Percentiles rank a stretch among this genome's conserved stretches.
phyloP scores from a whole-genome alignment of 2,113 vertebrate genomes.

The Bothrops jararaca region DNA sequence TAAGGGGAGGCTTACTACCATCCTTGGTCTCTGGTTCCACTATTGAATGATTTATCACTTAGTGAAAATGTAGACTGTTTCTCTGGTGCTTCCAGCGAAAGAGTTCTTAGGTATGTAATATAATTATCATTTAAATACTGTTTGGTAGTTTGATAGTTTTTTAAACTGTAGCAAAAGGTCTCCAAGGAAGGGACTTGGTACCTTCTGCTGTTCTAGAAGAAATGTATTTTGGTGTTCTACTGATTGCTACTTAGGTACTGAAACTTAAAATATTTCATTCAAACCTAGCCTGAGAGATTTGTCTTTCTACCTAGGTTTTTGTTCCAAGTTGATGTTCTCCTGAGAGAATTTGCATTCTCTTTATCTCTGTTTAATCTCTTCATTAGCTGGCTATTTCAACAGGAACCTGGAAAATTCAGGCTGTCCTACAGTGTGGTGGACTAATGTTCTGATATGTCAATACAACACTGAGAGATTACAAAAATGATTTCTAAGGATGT shows the following conservation, averaged over 20 bases:
- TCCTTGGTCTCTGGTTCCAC: neutral
- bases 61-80: neutral
- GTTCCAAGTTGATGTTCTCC: neutral
- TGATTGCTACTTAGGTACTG: neutral
- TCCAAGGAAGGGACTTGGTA: neutral
- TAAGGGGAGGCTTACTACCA: neutral
- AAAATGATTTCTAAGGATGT: neutral
- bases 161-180: neutral
- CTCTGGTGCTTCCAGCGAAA: neutral
- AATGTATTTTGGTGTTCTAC: neutral
- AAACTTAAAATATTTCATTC: neutral
- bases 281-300: neutral
- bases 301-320: neutral
- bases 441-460: neutral
- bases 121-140: neutral
- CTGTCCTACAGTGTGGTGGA: neutral
- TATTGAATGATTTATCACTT: neutral
- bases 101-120: neutral
- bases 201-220: neutral
- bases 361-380: neutral
- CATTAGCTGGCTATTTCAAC: neutral
- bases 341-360: neutral
- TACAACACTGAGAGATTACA: neutral
- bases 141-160: neutral
- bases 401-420: neutral